Percentiles rank a stretch among this genome's conserved stretches.
Evolutionary conservation across 1,140 invertebrate species (phyloP).

Genomic region (Eriocheir sinensis): DNA sequence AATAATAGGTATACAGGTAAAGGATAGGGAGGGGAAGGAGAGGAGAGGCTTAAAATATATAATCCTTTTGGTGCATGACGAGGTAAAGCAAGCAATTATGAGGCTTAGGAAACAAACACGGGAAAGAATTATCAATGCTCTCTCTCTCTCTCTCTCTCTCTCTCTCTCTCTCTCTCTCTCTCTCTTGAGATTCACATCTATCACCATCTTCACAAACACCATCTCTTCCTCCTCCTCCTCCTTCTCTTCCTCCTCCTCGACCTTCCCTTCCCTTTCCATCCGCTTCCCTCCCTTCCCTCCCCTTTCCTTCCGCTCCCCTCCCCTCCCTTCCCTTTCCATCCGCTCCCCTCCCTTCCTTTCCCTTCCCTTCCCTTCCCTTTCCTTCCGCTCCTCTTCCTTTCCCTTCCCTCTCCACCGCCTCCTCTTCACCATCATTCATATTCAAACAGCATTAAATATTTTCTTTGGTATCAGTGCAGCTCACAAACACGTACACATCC

Average conservation of each 20-base stretch:
- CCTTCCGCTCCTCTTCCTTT: not conserved
- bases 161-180: not conserved
- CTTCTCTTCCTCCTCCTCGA: not conserved
- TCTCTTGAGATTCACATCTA: not conserved
- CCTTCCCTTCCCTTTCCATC: not conserved
- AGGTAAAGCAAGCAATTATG: no score
- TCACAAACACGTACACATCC: no score
- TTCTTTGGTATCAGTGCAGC: no score
- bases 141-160: no score
- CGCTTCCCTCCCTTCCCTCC: not conserved
- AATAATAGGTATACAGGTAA: no score
- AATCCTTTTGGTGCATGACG: no score
- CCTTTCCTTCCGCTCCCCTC: not conserved
- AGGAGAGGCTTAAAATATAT: no score
- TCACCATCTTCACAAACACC: not conserved
- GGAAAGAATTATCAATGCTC: no score
- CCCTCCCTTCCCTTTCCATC: not conserved
- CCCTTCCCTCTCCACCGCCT: not conserved
- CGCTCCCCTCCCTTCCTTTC: not conserved
- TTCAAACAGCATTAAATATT: no score
- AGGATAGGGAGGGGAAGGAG: no score
- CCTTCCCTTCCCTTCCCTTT: not conserved
- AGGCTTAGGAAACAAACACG: no score
- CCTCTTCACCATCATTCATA: not conserved
- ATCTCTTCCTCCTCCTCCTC: not conserved